Evolutionary conservation across 2,888 invertebrate species (phyloP), one percentile per base, ranked within the genome.

Genomic region (Drosophila atripex): DNA sequence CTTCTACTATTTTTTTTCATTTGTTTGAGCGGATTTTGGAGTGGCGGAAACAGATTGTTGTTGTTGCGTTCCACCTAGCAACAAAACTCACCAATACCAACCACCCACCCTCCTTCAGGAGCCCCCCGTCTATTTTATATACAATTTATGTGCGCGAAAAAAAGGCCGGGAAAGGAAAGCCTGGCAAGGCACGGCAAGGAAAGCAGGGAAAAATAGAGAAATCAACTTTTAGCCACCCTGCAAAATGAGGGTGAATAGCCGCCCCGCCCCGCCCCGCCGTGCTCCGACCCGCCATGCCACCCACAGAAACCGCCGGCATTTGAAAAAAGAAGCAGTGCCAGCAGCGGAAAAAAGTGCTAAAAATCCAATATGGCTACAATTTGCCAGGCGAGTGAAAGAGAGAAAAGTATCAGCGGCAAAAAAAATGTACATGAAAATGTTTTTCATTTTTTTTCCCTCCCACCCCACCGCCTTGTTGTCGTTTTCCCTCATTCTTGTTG

Each of bases 311-410:
- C 82, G 85, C 83, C 85, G 88, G 88, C 86, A 88, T 80, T 80
- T 82, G 68, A 54, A 56, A 49, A 68, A 71, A 47, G 55, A 45
- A 23, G 41, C 32, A 35, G n/a, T 35, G 32, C 54, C 21, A 46
- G 57, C 66, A 51, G 57, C 66, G 63, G 69, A 71, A 79, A 64
- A 71, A 71, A 56, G 71, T 63, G 77, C 84, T 88, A 84, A 87
- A 76, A 88, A 89, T 86, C 88, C 85, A 86, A 86, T 86, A 86
- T 86, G 85, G 85, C 85, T 86, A 86, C 85, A 88, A 79, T 88
- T 86, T 86, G 89, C 88, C 69, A 49, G 49, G 41, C 14, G 43
- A 71, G 43, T 21, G n/a, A 53, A 35, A 45, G 54, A 56, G 58
- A 50, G 70, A 43, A 35, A 63, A 35, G 35, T n/a, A 35, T n/a